Evolutionary conservation across 1,140 invertebrate genomes (phyloP), one percentile per base, ranked within the genome.

Genomic region (Cecropterus lyciades): DNA sequence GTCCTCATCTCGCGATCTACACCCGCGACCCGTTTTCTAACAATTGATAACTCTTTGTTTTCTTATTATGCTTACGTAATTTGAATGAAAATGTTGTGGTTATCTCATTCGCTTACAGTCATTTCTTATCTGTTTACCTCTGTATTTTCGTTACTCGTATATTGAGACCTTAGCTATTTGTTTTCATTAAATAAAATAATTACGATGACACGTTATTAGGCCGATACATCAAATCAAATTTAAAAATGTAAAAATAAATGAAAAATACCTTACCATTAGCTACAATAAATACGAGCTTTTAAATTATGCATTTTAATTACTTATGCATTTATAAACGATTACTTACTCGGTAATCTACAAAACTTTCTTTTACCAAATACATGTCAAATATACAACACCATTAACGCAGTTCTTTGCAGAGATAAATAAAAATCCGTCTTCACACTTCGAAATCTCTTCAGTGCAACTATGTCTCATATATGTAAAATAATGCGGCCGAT

Each of bases 401-500:
- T 52, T 52, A 52, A 13, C 27, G 27, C 27, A 56, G 10, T 56
- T 13, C 24, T 56, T 56, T 43, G 16, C 17, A 13, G 42, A 62
- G 33, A 45, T 10, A 57, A 51, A 62, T 51, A 51, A 43, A 49
- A 51, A 40, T 68, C 46, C 55, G 49, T 64, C 66, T 55, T 70
- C 60, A 73, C 76, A 74, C 69, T 75, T 60, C 42, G 56, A 69
- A 83, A 85, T 82, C 82, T 82, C 81, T 78, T 72, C 70, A 79
- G 59, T 87, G 85, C 85, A 85, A 89, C 84, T 80, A 84, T 87
- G 82, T 88, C 82, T 86, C 82, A 85, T 89, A 84, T 91, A 91
- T 91, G 89, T 91, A 91, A 91, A 91, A 89, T 91, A 91, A 91
- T 90, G 86, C 84, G 85, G 81, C 84, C 82, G 82, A 89, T 85